phyloP scores from a whole-genome alignment of 2,888 invertebrate species.

The Polydrusus cervinus region DNA sequence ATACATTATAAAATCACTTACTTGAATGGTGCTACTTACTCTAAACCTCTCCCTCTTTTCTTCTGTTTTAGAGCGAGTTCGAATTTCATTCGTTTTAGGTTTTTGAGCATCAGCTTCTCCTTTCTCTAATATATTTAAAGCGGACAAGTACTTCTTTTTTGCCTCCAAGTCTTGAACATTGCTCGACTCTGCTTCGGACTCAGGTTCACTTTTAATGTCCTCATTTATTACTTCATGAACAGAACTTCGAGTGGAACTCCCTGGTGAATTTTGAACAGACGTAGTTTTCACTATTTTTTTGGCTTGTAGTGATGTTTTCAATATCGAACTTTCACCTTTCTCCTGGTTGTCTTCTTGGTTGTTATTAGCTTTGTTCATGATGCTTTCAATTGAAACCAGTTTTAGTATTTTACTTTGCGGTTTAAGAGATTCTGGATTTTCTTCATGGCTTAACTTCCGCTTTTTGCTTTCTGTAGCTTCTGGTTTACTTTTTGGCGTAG shows the following conservation, averaged over 20 bases:
- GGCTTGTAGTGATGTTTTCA: conserved; percentile 44
- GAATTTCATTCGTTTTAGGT: conserved; percentile 61
- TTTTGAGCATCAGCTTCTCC: conserved; percentile 58
- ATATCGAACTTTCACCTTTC: conserved; percentile 28
- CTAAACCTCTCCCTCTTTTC: conserved; percentile 59
- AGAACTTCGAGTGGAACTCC: conserved; percentile 39
- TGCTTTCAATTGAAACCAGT: conserved; percentile 59
- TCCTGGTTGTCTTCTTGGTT: conserved; percentile 37
- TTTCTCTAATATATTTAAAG: conserved; percentile 67
- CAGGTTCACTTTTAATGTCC: conserved; percentile 67
- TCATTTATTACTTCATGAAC: conserved; percentile 46
- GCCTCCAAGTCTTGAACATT: conserved; percentile 61
- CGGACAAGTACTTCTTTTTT: conserved; percentile 66
- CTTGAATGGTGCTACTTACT: conserved; percentile 44
- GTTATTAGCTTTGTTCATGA: conserved; percentile 56
- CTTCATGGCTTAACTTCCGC: conserved; percentile 54
- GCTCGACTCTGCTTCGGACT: conserved; percentile 57
- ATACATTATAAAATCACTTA: conserved; percentile 26
- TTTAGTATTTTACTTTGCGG: conserved; percentile 58
- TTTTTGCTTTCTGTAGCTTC: conserved; percentile 42
- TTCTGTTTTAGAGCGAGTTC: conserved; percentile 66
- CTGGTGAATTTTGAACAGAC: conserved; percentile 38
- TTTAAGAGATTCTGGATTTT: conserved; percentile 16
- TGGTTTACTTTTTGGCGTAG: neutral
- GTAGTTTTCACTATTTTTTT: conserved; percentile 43